Evolutionary conservation across 2,113 vertebrate species (phyloP), one percentile per base, ranked within the genome.

Genomic region (Dicrurus megarhynchus): DNA sequence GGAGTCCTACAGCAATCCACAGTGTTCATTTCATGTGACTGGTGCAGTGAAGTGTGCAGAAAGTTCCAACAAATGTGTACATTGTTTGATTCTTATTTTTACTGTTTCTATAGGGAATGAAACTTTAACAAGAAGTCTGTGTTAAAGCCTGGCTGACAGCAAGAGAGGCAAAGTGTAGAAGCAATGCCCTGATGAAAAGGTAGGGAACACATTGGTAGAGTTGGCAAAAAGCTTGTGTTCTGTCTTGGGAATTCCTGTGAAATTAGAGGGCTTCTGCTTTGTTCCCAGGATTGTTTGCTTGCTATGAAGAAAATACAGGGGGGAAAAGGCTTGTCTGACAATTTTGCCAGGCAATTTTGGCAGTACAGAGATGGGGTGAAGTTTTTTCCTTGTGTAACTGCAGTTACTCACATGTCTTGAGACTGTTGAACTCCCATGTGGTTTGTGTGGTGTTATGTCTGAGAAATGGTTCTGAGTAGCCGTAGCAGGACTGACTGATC

Each of bases 101-200:
- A 57, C 74, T 93, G 19, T 96, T 89, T 94, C 88, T 84, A 3
- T 67, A 97, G 96, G 95, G 95, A 87, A 97, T 96, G 95, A 94
- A 84, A 91, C 94, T 92, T 64, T 95, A 94, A 89, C 65, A 68
- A 89, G 93, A 92, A 84, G n/a, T 53, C 80, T 95, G 0, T 78
- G 64, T 75, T 87, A 78, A 92, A 92, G 47, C 93, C 87, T 94
- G 92, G 41, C 81, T 71, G 61, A 83, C 76, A 87, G 87, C 89
- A 22, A 46, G 80, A 91, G 64, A 77, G n/a, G 22, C 64, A n/a
- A 91, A 95, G 44, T 39, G 37, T 84, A 84, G 91, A 91, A 95
- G 89, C 94, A 92, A 97, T 97, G 96, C 84, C 91, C 87, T 95
- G 96, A 95, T 95, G 77, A 82, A 84, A 96, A 96, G 96, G 95